Base-by-base conservation (phyloP, 2,797 vertebrate species). In the Centropyge bicolor region DNA sequence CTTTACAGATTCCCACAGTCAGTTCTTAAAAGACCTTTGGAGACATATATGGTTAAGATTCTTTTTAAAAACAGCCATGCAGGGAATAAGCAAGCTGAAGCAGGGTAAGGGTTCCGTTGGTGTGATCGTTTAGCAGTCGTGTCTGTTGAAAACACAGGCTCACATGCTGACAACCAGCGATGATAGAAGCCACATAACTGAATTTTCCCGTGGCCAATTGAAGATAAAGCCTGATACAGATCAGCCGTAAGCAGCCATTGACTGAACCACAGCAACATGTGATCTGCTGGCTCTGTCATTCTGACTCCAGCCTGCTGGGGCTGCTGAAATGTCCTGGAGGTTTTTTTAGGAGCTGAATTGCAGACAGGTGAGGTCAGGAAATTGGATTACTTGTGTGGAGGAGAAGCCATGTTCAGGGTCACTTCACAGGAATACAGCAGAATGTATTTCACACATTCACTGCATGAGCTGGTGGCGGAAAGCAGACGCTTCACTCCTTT, bases 141-240 rank as follows among this genome's bases (percentile, higher is more conserved):
- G 64, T 45, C 57, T 22, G 45, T 62, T 65, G 36, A 74, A 81
- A 52, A 72, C 36, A 41, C 52, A 77, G 20, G n/a, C 52, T 54
- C 38, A 61, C 36, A 56, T 22, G 43, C 55, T 80, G 70, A 80
- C 63, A 74, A 11, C 19, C 62, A 46, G 46, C 67, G 78, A 72
- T 67, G 70, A 75, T 48, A 63, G 22, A 52, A 63, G 59, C 10
- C 52, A 45, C 52, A 19, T 49, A 72, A 72, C 20, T 74, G 76
- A 80, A 41, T 85, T 76, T 57, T 62, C 60, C 49, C 6, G 8
- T 2, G 0, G 43, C 46, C 16, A 49, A 5, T 3, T 77, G 41
- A 55, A 72, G 76, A 78, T 79, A 82, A 68, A 67, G 54, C 52
- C 17, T 5, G 66, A 83, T 84, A 72, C 17, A 46, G 62, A 86